These are phyloP conservation scores for Serrognathus titanus DNA, from an alignment of 2,888 invertebrate species.

Conservation along the genomic window DNA sequence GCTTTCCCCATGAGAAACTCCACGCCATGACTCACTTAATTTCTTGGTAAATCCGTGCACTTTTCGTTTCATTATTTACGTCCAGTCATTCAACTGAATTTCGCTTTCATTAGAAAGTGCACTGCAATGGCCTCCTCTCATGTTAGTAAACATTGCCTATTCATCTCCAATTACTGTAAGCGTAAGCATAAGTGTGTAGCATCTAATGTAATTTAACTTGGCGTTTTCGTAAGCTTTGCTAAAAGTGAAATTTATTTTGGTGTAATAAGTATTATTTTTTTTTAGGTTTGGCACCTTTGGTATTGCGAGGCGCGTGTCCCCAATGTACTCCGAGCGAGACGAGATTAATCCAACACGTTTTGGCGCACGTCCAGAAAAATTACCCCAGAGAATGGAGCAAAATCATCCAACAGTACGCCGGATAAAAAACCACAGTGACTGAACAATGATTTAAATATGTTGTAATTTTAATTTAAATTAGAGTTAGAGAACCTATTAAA, in stretches of 20 bases:
- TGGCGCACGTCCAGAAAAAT: constrained; percentile 70
- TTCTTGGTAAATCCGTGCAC: too few species aligned
- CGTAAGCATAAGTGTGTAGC: neutral
- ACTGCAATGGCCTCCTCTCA: too few species aligned
- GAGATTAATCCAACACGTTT: constrained; percentile 70
- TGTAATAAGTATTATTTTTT: constrained; percentile 2
- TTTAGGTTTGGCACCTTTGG: constrained; percentile 70
- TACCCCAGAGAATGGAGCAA: constrained; percentile 76
- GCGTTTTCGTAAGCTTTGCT: neutral
- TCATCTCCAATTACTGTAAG: too few species aligned
- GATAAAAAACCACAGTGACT: constrained; percentile 36
- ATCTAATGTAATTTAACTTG: neutral
- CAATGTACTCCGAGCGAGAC: constrained; percentile 68
- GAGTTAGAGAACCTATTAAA: too few species aligned
- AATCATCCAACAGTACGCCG: constrained; percentile 67
- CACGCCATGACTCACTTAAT: too few species aligned
- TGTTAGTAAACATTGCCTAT: too few species aligned
- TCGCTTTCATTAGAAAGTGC: too few species aligned
- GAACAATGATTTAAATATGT: too few species aligned
- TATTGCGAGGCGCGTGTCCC: constrained; percentile 69
- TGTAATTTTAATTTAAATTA: too few species aligned
- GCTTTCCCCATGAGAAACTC: too few species aligned
- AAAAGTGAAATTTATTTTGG: constrained; percentile 3
- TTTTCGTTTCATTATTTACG: too few species aligned
- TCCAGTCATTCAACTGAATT: too few species aligned